phyloP scores from a whole-genome alignment of 2,797 vertebrate species.

The Malacoctenus gilli region DNA sequence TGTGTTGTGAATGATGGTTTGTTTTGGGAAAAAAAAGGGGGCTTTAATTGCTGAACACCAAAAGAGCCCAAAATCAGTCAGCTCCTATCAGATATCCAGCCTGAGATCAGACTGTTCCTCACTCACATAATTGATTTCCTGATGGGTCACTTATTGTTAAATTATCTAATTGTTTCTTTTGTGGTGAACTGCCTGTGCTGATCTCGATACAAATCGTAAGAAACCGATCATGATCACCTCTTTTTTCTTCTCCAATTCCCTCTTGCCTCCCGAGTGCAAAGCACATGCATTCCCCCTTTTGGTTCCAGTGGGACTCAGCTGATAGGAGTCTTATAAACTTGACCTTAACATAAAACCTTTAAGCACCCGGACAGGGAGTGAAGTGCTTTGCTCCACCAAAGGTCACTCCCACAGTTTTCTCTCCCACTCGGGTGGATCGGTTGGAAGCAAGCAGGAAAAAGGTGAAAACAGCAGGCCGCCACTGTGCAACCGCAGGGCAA shows the following conservation, averaged over 20 bases:
- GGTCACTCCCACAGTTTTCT: conserved; percentile 72
- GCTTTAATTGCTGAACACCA: too few relatives aligned
- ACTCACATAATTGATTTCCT: too few relatives aligned
- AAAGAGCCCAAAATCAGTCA: too few relatives aligned
- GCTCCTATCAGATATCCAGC: too few relatives aligned
- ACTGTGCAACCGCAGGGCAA: conserved; percentile 41
- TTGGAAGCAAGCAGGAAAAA: conserved; percentile 54
- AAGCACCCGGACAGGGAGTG: conserved; percentile 64
- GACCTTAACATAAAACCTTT: conserved; percentile 77
- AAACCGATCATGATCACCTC: too few relatives aligned
- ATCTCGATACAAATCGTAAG: too few relatives aligned
- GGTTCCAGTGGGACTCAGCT: conserved; percentile 48
- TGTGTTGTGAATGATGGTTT: too few relatives aligned
- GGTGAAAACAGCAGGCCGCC: conserved; percentile 55
- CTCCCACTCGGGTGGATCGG: conserved; percentile 54
- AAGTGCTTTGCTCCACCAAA: conserved; percentile 73
- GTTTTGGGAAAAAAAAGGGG: too few relatives aligned
- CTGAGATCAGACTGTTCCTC: too few relatives aligned
- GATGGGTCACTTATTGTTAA: too few relatives aligned
- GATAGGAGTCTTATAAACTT: conserved; percentile 67
- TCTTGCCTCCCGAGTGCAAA: conserved; percentile 9
- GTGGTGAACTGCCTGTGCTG: too few relatives aligned
- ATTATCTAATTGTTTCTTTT: too few relatives aligned
- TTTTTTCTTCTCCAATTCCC: not conserved
- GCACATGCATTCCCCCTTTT: conserved; percentile 26